These are phyloP conservation scores for Ochotona princeps DNA, from an alignment of 2,113 vertebrate species.

Conservation along the genomic window DNA sequence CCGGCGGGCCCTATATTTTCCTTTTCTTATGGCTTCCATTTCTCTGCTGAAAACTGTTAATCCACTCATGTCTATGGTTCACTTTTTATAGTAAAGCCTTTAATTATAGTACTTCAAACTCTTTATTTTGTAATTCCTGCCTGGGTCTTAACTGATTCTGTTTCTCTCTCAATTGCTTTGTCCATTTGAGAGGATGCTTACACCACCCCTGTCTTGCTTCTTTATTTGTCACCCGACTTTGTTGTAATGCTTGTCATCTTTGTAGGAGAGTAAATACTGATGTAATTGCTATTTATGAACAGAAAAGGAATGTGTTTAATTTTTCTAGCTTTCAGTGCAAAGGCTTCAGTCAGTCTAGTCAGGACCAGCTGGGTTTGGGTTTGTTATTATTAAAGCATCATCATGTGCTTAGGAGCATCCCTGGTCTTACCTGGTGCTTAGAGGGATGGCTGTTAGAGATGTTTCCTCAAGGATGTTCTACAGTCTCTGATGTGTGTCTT, in stretches of 20 bases:
- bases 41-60: neutral
- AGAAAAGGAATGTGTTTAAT: neutral
- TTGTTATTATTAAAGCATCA: neutral
- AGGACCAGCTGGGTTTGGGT: neutral
- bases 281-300: neutral
- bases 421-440: neutral
- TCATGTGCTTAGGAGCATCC: neutral
- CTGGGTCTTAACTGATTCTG: neutral
- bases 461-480: neutral
- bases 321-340: neutral
- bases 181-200: neutral
- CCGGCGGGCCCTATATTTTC: no score
- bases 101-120: conserved; percentile 2
- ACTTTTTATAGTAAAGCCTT: neutral
- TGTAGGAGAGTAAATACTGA: neutral
- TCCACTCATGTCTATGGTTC: neutral
- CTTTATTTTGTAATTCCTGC: neutral
- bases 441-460: neutral
- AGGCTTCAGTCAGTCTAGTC: neutral
- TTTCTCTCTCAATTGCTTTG: neutral
- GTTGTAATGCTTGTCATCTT: neutral
- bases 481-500: neutral
- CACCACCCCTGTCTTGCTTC: neutral
- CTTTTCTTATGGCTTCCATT: neutral
- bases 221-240: neutral